Percentiles rank a stretch among this genome's conserved stretches.
phyloP scores from a whole-genome alignment of 2,888 invertebrate species.

The Euphydryas editha region DNA sequence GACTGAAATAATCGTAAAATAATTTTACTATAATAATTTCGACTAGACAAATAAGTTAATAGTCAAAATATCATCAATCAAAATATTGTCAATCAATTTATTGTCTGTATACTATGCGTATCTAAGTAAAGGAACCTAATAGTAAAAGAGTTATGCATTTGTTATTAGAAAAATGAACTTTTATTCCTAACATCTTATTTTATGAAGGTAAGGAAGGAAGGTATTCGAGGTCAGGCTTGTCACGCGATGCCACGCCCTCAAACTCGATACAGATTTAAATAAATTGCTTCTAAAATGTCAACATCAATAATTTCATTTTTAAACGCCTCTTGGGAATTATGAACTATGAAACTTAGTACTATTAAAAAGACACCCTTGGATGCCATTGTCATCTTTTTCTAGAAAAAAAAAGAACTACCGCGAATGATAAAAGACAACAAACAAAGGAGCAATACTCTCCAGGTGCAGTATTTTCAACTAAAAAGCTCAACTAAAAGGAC shows the following conservation, averaged over 20 bases:
- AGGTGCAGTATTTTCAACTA: conserved; percentile 40
- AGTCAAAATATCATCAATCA: not conserved
- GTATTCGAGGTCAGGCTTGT: conserved; percentile 30
- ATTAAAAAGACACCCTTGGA: conserved; percentile 14
- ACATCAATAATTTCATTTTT: conserved; percentile 38
- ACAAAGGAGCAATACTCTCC: conserved; percentile 45
- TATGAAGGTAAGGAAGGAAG: conserved; percentile 24
- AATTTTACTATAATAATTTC: too few relatives aligned
- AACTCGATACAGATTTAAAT: conserved; percentile 33
- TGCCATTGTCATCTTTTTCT: conserved; percentile 27
- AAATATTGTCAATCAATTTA: not conserved
- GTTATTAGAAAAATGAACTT: conserved; percentile 14
- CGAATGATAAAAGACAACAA: conserved; percentile 51
- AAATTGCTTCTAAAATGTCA: conserved; percentile 38
- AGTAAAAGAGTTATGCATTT: conserved; percentile 5
- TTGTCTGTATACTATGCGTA: not conserved
- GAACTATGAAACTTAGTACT: conserved; percentile 21
- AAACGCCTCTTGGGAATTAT: conserved; percentile 15
- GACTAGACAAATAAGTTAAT: too few relatives aligned
- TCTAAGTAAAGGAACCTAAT: not conserved
- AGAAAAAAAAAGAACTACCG: conserved; percentile 42
- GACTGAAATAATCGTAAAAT: too few relatives aligned
- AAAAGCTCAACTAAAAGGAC: conserved; percentile 47
- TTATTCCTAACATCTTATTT: conserved; percentile 29
- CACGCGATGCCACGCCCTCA: conserved; percentile 54